Conservation (phyloP, 2,113 vertebrate genomes). For the Microtus montanus region DNA sequence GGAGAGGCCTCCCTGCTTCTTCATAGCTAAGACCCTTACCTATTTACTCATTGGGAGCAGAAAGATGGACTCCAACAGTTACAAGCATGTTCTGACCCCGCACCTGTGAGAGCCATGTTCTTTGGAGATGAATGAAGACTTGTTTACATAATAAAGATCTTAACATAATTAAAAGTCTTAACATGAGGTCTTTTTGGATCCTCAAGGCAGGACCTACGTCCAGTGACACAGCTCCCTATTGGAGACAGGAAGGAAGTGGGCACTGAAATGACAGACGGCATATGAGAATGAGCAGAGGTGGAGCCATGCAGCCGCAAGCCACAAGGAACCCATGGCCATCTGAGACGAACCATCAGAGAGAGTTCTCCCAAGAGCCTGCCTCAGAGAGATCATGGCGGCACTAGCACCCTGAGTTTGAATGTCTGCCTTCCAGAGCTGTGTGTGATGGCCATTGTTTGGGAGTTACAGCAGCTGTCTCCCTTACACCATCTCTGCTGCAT, state of each 20-base stretch:
- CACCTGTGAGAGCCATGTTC: background rate
- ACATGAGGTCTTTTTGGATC: background rate
- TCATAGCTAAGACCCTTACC: background rate
- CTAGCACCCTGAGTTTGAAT: too few relatives aligned
- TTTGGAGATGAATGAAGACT: background rate
- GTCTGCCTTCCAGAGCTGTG: background rate
- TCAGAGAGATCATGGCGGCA: background rate
- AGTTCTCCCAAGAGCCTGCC: background rate
- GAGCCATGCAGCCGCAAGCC: background rate
- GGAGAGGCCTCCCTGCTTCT: background rate
- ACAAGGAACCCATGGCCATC: background rate
- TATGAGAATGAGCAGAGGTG: background rate
- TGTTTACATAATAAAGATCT: background rate
- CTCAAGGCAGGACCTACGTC: background rate
- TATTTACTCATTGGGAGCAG: background rate
- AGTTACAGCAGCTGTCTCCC: rapidly evolving
- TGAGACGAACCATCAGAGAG: background rate
- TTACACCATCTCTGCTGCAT: too few relatives aligned
- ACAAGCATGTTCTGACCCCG: background rate
- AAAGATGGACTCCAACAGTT: background rate
- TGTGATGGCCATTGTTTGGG: background rate
- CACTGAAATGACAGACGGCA: background rate
- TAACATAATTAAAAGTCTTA: background rate
- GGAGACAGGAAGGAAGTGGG: background rate
- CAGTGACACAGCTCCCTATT: background rate